Conservation (phyloP, 2,888 invertebrate genomes). For the Helobdella robusta region DNA sequence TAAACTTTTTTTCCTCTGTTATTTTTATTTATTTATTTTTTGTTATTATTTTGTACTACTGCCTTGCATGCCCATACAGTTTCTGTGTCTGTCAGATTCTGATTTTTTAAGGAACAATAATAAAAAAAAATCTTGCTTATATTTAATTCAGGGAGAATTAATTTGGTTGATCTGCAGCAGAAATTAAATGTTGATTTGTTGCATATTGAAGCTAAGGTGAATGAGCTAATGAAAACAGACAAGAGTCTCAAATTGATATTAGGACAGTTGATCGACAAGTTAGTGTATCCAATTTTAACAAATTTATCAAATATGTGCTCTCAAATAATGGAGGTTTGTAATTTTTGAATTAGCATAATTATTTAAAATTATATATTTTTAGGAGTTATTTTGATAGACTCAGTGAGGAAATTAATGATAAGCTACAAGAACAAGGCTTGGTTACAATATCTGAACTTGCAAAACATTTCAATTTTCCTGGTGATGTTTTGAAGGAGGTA, state of each 20-base stretch:
- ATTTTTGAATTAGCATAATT: no score
- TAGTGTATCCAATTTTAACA: neutral
- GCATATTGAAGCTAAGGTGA: slow-evolving; percentile 62
- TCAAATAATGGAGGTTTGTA: no score
- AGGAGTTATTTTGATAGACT: slow-evolving; percentile 69
- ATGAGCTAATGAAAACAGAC: slow-evolving; percentile 61
- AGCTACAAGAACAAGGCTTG: slow-evolving; percentile 67
- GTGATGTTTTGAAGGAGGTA: slow-evolving; percentile 54
- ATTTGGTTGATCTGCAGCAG: slow-evolving; percentile 77
- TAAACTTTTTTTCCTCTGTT: no score
- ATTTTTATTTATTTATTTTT: no score
- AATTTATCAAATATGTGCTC: neutral
- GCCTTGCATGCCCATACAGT: no score
- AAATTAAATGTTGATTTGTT: slow-evolving; percentile 77
- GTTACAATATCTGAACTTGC: slow-evolving; percentile 75
- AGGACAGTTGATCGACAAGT: slow-evolving; percentile 76
- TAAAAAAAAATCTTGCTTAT: no score
- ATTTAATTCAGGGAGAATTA: slow-evolving; percentile 62
- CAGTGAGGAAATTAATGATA: slow-evolving; percentile 83
- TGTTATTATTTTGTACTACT: no score
- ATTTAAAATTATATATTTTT: slow-evolving; percentile 31
- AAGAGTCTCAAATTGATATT: slow-evolving; percentile 66
- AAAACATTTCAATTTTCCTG: slow-evolving; percentile 78
- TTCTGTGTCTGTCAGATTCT: no score
- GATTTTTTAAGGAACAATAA: no score